phyloP scores from a whole-genome alignment of 2,888 invertebrate species.

The Athrips mouffetella region DNA sequence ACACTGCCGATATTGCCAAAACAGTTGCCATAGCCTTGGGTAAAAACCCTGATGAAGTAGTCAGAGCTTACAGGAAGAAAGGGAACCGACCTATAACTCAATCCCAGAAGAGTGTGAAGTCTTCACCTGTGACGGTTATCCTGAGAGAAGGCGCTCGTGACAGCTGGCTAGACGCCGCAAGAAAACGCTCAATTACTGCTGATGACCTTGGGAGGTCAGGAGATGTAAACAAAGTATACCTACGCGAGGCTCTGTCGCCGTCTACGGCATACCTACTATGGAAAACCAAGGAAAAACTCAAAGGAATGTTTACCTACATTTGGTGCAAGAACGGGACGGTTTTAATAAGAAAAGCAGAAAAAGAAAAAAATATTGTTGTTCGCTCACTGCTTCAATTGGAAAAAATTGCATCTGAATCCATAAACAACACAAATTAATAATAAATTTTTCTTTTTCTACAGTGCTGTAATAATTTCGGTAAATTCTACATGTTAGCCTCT shows the following conservation, averaged over 20 bases:
- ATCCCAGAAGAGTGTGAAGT: background rate
- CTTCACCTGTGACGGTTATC: background rate
- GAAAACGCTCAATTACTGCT: background rate
- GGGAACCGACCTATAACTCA: background rate
- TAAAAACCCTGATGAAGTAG: background rate
- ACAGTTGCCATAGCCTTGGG: background rate
- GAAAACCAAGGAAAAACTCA: background rate
- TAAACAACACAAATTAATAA: background rate
- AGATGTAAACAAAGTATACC: background rate
- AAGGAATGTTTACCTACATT: background rate
- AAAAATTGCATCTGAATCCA: background rate
- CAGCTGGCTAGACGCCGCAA: background rate
- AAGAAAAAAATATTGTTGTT: background rate
- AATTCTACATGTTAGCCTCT: background rate
- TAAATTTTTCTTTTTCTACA: background rate
- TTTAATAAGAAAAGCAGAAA: background rate
- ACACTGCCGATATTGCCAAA: background rate
- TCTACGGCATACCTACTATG: background rate
- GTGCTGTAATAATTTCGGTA: background rate
- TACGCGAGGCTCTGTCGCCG: background rate
- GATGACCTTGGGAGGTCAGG: background rate
- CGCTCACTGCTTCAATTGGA: background rate
- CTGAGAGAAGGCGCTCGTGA: background rate
- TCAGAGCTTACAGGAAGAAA: too few species aligned
- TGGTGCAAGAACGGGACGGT: background rate